Conservation (phyloP, 2,797 vertebrate species). For the Protosalanx chinensis region DNA sequence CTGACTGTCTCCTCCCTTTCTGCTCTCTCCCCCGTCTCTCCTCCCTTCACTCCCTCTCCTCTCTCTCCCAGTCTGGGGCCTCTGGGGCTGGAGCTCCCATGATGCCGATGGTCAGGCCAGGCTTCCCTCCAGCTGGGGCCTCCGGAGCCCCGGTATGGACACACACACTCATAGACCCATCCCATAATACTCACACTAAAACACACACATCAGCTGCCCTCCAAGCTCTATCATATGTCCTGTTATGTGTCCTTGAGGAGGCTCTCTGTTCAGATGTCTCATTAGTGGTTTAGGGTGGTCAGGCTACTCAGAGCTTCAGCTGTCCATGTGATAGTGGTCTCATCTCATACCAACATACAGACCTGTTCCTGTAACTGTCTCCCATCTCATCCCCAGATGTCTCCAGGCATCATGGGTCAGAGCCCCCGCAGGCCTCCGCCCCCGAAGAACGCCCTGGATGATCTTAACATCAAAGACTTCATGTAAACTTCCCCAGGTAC, state of each 20-base stretch:
- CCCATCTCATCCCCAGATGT: constrained; percentile 65
- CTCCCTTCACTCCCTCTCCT: constrained; percentile 24
- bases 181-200: constrained; percentile 4
- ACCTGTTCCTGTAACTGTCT: neutral
- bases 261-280: too few species aligned
- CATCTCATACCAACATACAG: constrained; percentile 10
- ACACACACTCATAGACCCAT: constrained; percentile 1
- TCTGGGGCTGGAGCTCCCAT: constrained; percentile 82
- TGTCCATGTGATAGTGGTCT: too few species aligned
- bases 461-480: constrained; percentile 99
- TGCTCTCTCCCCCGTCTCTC: neutral
- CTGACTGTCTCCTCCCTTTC: constrained; percentile 64
- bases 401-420: constrained; percentile 78
- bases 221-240: too few species aligned
- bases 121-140: constrained; percentile 77
- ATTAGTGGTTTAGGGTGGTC: too few species aligned
- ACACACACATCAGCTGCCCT: constrained; percentile 7
- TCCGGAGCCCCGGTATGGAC: constrained; percentile 82
- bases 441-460: constrained; percentile 96
- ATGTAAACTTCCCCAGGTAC: constrained; percentile 77
- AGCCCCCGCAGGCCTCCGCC: constrained; percentile 95
- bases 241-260: too few species aligned
- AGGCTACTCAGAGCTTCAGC: too few species aligned
- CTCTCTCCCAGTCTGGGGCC: constrained; percentile 75
- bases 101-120: constrained; percentile 94